These are phyloP conservation scores for Bimastos eiseni DNA, from an alignment of 2,888 invertebrate species.

Conservation along the genomic window DNA sequence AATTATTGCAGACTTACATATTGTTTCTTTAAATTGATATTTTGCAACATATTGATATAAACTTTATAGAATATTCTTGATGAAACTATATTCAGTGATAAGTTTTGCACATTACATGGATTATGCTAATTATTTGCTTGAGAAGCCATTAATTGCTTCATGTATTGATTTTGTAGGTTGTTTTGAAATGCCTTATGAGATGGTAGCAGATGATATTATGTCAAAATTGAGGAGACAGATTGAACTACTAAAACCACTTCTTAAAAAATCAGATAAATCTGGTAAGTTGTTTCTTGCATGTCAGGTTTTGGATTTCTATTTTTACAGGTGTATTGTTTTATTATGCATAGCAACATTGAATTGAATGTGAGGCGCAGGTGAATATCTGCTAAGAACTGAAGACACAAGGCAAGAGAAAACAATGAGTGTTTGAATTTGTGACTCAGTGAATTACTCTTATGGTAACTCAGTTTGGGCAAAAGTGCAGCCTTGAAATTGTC, in stretches of 20 bases:
- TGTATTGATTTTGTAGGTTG: constrained; percentile 2
- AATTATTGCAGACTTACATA: not conserved
- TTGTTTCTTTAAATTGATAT: not conserved
- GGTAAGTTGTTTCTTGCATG: not conserved
- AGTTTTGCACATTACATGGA: not conserved
- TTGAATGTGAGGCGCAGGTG: not conserved
- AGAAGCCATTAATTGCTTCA: not conserved
- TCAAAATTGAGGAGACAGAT: constrained; percentile 3
- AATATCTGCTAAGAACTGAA: not conserved
- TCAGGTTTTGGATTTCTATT: not conserved
- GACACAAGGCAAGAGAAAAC: not conserved
- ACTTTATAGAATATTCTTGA: not conserved
- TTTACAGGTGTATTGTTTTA: not conserved
- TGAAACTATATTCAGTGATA: not conserved
- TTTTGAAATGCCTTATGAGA: constrained; percentile 16
- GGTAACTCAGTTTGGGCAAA: too few relatives aligned
- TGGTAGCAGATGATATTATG: not conserved
- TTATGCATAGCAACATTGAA: not conserved
- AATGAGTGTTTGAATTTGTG: not conserved
- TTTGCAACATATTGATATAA: not conserved
- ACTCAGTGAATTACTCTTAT: too few relatives aligned
- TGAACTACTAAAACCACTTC: not conserved
- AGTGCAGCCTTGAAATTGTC: too few relatives aligned
- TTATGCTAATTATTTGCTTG: not conserved
- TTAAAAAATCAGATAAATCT: constrained; percentile 8